Conservation (phyloP, 2,113 vertebrate genomes). For the Anoura caudifer region DNA sequence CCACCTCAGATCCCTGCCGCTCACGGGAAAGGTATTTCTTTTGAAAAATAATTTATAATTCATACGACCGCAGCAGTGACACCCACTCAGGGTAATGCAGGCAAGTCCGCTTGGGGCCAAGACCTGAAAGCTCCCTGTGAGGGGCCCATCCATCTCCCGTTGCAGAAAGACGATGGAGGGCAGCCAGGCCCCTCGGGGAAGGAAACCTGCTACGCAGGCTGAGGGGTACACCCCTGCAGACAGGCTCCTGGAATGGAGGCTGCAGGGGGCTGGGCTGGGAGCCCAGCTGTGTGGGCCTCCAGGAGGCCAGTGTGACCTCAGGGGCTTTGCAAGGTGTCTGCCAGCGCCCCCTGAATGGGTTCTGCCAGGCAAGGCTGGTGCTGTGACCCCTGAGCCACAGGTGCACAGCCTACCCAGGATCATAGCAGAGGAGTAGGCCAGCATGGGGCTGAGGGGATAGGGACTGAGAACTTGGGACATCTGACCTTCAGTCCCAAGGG, state of each 20-base stretch:
- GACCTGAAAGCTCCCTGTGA: not conserved
- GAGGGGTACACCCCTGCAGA: rapidly evolving
- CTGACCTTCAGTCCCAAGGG: not conserved
- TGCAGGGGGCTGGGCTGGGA: not conserved
- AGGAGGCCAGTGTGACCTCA: not conserved
- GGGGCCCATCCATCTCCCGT: not conserved
- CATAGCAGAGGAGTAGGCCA: rapidly evolving
- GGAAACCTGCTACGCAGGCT: rapidly evolving
- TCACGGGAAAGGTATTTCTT: not conserved
- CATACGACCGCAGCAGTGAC: not conserved
- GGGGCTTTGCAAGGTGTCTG: rapidly evolving
- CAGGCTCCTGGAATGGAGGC: rapidly evolving
- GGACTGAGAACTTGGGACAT: not conserved
- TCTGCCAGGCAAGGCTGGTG: not conserved
- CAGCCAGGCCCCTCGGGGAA: not conserved
- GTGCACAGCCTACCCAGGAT: not conserved
- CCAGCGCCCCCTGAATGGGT: too few species aligned
- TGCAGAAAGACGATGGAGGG: not conserved
- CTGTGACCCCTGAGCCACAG: too few species aligned
- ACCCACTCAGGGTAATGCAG: not conserved
- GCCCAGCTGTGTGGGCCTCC: too few species aligned
- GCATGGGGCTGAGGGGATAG: not conserved
- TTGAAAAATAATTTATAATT: not conserved
- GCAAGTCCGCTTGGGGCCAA: not conserved
- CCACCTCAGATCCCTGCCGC: not conserved